These are phyloP conservation scores for Pasiphila rectangulata DNA, from an alignment of 2,888 invertebrate genomes.

Conservation along the genomic window DNA sequence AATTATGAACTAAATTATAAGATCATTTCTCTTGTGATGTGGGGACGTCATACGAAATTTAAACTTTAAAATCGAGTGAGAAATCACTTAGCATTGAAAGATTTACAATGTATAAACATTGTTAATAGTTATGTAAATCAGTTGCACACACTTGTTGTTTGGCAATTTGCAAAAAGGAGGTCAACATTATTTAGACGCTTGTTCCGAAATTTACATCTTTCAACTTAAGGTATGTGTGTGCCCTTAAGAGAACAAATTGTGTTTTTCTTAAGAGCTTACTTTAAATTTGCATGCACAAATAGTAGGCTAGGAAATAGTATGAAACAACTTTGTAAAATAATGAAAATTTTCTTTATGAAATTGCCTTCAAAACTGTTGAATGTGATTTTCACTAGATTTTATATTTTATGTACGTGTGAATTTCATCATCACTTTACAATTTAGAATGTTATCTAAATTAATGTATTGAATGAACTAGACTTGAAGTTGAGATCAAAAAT, in stretches of 20 bases:
- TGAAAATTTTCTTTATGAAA: constrained; percentile 19
- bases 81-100: constrained; percentile 30
- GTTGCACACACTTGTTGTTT: constrained; percentile 22
- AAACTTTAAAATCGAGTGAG: constrained; percentile 29
- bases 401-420: constrained; percentile 21
- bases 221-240: constrained; percentile 15
- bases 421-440: constrained; percentile 24
- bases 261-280: constrained; percentile 18
- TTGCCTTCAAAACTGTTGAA: constrained; percentile 26
- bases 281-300: constrained; percentile 23
- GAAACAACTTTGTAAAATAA: constrained; percentile 10
- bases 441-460: constrained; percentile 18
- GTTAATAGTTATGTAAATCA: constrained; percentile 28
- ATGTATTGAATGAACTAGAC: constrained; percentile 17
- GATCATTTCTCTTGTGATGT: constrained; percentile 57
- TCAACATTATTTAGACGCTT: constrained; percentile 24
- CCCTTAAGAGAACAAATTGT: constrained; percentile 6
- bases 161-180: constrained; percentile 28
- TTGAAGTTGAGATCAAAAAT: constrained; percentile 19
- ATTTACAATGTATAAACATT: constrained; percentile 27
- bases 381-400: constrained; percentile 9
- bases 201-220: constrained; percentile 20
- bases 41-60: constrained; percentile 42
- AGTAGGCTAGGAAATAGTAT: constrained; percentile 9
- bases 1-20: constrained; percentile 44